Evolutionary conservation across 2,797 vertebrate species (phyloP), one percentile per base, ranked within the genome.

Genomic region (Myotis planiceps): DNA sequence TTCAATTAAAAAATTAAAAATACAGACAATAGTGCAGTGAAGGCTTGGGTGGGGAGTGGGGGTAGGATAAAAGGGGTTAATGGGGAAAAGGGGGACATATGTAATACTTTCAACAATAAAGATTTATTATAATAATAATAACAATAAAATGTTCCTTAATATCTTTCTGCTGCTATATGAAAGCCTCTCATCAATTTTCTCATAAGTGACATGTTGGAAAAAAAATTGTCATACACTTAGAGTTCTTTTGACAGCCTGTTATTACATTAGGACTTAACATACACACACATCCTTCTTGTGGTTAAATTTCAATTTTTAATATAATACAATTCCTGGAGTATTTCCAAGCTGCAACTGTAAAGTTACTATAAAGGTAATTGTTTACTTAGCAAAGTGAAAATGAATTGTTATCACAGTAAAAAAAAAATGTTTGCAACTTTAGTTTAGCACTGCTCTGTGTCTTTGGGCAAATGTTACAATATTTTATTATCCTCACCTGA

Each of bases 351-450:
- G 2, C 4, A n/a, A 9, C 6, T 87, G 19, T 23, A 47, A 90
- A 90, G n/a, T 4, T 34, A 37, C 18, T 39, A 0, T 14, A 45
- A 45, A 81, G 39, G 18, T 80, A 21, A 53, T 29, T 88, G 16
- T 47, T 37, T 95, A 83, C 60, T 89, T 83, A 66, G 7, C 47
- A 79, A 92, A 76, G 37, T 76, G 42, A 93, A 81, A 66, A 18
- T 53, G 2, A 91, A 53, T 66, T 1, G 2, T 49, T n/a, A 88
- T 19, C 76, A 14, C 0, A 45, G 2, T 95, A n/a, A 71, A 47
- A 81, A 75, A 75, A 27, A 18, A 29, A 13, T 6, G 10, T 34
- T 55, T 80, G 8, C 76, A 80, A 75, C 13, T 84, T 42, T 45
- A 93, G 25, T 63, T 81, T 74, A 58, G 5, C 25, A 68, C 29